Conservation (phyloP, 1,140 invertebrate species). For the Leptestheria dahalacensis region DNA sequence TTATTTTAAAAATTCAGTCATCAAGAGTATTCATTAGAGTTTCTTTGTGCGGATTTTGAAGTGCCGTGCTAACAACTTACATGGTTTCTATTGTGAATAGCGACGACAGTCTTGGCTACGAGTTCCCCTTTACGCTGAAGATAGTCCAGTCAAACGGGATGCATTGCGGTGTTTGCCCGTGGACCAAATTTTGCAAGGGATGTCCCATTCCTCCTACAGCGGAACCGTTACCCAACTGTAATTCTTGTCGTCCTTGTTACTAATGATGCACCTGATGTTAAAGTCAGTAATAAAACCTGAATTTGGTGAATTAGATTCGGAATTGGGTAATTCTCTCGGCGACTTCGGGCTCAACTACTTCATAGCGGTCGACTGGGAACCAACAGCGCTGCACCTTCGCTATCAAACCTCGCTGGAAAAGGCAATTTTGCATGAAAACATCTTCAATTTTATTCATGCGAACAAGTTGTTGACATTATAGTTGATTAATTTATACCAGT, state of each 20-base stretch:
- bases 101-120: constrained; percentile 76
- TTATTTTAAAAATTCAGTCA: no score
- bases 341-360: constrained; percentile 32
- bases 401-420: constrained; percentile 67
- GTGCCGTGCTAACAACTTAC: no score
- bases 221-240: constrained; percentile 23
- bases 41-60: no score
- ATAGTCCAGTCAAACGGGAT: constrained; percentile 50
- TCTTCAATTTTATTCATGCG: no score
- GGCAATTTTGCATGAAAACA: no score
- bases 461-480: no score
- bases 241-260: background rate
- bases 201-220: constrained; percentile 57
- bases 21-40: no score
- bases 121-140: constrained; percentile 71
- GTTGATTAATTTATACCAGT: no score
- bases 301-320: no score
- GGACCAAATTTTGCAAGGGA: constrained; percentile 71
- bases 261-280: no score
- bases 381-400: constrained; percentile 69
- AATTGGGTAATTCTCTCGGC: background rate
- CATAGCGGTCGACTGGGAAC: constrained; percentile 76
- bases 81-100: no score
- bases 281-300: no score
- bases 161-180: constrained; percentile 64